Percentiles rank a stretch among this genome's conserved stretches.
These are phyloP conservation scores for Anarrhichthys ocellatus DNA, from an alignment of 2,113 vertebrate species.

Conservation along the genomic window DNA sequence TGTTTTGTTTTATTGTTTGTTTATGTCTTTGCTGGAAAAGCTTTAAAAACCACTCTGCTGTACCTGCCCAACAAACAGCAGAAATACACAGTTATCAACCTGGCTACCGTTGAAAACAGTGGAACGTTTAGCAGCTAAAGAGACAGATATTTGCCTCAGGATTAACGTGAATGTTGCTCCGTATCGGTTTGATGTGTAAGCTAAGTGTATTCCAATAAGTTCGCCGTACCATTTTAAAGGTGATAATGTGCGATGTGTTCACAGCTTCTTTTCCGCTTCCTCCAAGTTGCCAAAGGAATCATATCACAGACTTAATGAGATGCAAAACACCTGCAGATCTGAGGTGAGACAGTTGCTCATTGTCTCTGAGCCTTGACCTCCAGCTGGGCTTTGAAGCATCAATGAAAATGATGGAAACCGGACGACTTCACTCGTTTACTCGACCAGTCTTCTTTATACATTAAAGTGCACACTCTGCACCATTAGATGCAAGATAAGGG, in stretches of 20 bases:
- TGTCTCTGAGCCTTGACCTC: not conserved
- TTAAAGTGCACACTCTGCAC: not conserved
- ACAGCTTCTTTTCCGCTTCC: not conserved
- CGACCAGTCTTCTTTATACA: not conserved
- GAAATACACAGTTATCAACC: not conserved
- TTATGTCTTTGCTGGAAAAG: no score
- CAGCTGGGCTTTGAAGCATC: not conserved
- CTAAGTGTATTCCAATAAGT: not conserved
- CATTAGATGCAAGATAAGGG: not conserved
- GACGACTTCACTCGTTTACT: not conserved
- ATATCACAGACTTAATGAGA: not conserved
- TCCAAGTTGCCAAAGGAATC: not conserved
- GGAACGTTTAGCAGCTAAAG: not conserved
- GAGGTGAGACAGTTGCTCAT: not conserved
- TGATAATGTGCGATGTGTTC: not conserved
- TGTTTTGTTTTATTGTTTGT: not conserved
- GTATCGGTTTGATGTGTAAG: not conserved
- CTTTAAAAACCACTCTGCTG: not conserved
- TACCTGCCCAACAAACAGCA: not conserved
- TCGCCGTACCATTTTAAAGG: not conserved
- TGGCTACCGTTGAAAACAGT: not conserved
- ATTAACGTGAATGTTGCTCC: not conserved
- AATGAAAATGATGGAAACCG: not conserved
- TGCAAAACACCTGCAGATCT: not conserved
- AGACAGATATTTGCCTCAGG: not conserved